A percentile compares a stretch with the other conserved stretches of the same genome.
Conservation (phyloP, 1,140 invertebrate genomes). For the Saxidomus purpurata region DNA sequence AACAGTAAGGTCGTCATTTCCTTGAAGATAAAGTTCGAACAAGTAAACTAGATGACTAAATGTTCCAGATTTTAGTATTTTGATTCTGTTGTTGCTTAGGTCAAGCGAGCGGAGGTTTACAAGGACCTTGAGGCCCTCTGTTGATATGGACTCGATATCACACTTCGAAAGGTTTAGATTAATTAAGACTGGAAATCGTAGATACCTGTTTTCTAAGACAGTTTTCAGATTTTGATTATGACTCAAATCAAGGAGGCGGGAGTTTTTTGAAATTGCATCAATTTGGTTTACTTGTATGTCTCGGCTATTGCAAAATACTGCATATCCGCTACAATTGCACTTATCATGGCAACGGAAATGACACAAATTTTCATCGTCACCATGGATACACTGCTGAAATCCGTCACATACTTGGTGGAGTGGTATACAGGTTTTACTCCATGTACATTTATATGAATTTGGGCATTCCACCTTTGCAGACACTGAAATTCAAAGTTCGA, state of each 20-base stretch:
- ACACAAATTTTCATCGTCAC: conserved; percentile 20
- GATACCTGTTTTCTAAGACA: neutral
- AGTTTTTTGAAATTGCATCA: neutral
- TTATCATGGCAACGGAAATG: neutral
- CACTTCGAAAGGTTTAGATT: neutral
- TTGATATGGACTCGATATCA: neutral
- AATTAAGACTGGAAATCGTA: neutral
- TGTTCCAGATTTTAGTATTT: neutral
- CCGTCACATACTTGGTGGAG: conserved; percentile 34
- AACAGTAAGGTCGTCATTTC: conserved; percentile 10
- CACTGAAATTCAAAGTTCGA: too few relatives aligned
- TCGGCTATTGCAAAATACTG: neutral
- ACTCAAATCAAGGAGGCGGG: neutral
- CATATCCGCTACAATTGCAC: neutral
- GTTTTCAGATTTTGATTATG: neutral
- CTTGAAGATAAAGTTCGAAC: too few relatives aligned
- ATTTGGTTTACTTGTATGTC: neutral
- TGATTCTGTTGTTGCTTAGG: conserved; percentile 3
- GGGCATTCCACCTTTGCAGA: neutral
- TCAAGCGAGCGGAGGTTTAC: neutral
- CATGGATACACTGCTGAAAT: neutral
- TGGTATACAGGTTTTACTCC: neutral
- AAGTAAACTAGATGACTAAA: too few relatives aligned
- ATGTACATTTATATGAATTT: neutral
- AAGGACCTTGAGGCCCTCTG: neutral